Evolutionary conservation across 2,797 vertebrate genomes (phyloP).

Genomic region (Halcyon chelicuti): DNA sequence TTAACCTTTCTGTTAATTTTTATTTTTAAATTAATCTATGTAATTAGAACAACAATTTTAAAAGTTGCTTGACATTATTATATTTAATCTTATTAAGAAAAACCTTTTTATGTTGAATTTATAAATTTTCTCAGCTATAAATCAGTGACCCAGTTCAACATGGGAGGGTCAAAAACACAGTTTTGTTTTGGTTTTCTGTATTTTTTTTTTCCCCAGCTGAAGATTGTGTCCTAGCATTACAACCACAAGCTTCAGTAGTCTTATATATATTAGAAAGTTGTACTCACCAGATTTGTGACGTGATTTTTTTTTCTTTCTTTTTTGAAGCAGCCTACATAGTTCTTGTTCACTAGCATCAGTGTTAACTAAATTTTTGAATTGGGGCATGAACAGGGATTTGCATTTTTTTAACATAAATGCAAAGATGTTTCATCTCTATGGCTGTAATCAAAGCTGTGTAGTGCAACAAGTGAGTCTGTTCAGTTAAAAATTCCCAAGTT

Average conservation of each 20-base stretch:
- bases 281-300: neutral
- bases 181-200: neutral
- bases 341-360: neutral
- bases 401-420: neutral
- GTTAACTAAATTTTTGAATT: neutral
- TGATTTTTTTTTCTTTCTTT: neutral
- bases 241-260: neutral
- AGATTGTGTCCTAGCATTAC: neutral
- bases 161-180: neutral
- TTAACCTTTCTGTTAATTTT: neutral
- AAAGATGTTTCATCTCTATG: neutral
- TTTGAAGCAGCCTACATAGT: neutral
- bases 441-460: neutral
- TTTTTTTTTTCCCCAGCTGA: neutral
- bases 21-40: neutral
- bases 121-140: neutral
- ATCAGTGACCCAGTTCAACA: neutral
- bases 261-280: neutral
- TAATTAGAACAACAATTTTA: neutral
- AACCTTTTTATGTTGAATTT: neutral
- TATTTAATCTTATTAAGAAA: neutral
- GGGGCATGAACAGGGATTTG: neutral
- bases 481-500: neutral
- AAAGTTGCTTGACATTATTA: too few relatives aligned
- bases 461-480: neutral